Evolutionary conservation across 2,113 vertebrate species (phyloP).

Genomic region (Centropus unirufus): DNA sequence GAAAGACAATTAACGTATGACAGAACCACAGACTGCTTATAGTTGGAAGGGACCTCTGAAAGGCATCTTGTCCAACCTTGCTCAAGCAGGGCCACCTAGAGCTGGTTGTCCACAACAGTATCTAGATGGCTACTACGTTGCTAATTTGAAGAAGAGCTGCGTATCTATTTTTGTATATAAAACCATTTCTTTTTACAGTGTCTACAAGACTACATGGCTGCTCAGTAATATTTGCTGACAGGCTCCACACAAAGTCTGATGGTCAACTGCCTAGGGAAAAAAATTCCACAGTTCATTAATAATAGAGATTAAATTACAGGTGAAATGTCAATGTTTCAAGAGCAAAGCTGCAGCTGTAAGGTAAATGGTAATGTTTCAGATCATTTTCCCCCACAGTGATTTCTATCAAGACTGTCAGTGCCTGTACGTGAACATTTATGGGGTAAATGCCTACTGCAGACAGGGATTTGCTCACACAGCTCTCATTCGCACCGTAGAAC

Average conservation of each 20-base stretch:
- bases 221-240: neutral
- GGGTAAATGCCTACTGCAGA: neutral
- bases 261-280: neutral
- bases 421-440: neutral
- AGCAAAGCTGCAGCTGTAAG: neutral
- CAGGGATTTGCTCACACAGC: neutral
- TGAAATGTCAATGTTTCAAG: neutral
- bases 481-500: neutral
- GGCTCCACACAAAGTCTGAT: neutral
- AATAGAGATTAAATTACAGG: neutral
- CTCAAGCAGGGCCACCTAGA: neutral
- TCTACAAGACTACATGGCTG: neutral
- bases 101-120: neutral
- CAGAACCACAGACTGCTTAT: neutral
- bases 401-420: neutral
- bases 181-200: neutral
- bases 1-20: neutral
- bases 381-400: neutral
- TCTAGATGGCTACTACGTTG: neutral
- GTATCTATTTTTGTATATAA: neutral
- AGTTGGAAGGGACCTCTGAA: neutral
- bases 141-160: neutral
- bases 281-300: neutral
- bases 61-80: neutral
- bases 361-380: conserved; percentile 1